A percentile compares a stretch with the other conserved stretches of the same genome.
Evolutionary conservation across 2,888 invertebrate species (phyloP).

Genomic region (Molanna angustata): DNA sequence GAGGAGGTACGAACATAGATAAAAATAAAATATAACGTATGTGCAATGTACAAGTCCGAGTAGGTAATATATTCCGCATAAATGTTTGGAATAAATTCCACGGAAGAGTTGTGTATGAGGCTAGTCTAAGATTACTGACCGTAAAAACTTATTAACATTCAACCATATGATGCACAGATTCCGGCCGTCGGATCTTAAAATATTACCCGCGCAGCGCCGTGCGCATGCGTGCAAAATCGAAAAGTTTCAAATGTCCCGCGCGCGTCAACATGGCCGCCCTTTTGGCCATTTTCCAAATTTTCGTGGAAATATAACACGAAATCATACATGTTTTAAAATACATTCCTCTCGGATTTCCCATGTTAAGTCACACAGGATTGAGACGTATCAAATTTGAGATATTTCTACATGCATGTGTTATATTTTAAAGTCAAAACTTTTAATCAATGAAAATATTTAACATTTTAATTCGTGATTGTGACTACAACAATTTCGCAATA

Average conservation of each 20-base stretch:
- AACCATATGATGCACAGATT: neutral
- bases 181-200: too few species aligned
- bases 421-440: too few species aligned
- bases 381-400: neutral
- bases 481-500: too few species aligned
- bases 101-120: slow-evolving; percentile 4
- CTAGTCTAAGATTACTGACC: neutral
- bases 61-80: neutral
- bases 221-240: neutral
- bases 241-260: neutral
- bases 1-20: too few species aligned
- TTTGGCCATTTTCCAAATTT: neutral
- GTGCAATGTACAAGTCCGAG: too few species aligned
- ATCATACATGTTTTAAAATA: neutral
- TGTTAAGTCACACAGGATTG: neutral
- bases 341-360: neutral
- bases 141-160: neutral
- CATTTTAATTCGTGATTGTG: too few species aligned
- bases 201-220: too few species aligned
- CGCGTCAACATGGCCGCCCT: neutral
- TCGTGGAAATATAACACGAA: neutral
- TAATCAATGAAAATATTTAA: too few species aligned
- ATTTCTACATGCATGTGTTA: neutral
- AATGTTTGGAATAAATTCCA: slow-evolving; percentile 10
- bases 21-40: too few species aligned